These are phyloP conservation scores for Aphaenogaster ashmeadi DNA, from an alignment of 1,140 invertebrate genomes.

Conservation along the genomic window DNA sequence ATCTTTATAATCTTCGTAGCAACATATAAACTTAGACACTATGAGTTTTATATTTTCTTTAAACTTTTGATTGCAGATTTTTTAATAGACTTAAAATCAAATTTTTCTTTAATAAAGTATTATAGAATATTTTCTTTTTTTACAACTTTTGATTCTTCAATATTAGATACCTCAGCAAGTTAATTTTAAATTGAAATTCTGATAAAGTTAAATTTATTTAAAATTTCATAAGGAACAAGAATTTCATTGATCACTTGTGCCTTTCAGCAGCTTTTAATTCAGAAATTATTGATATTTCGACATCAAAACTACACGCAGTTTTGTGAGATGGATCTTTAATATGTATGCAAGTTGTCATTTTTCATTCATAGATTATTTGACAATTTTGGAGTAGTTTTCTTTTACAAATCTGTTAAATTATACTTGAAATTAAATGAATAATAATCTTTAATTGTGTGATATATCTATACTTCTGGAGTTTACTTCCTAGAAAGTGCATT, in stretches of 20 bases:
- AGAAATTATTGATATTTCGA: not conserved
- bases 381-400: not conserved
- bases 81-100: slow-evolving; percentile 4
- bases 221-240: not conserved
- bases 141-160: not conserved
- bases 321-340: not conserved
- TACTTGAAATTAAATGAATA: not conserved
- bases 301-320: not conserved
- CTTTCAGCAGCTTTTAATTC: not conserved
- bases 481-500: not conserved
- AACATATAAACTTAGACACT: not conserved
- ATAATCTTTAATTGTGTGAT: not conserved
- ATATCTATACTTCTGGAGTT: not conserved
- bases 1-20: not conserved
- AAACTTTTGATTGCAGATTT: not conserved
- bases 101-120: not conserved
- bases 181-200: not conserved
- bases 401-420: not conserved
- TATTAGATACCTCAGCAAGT: not conserved
- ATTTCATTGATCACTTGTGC: not conserved
- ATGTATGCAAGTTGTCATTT: not conserved
- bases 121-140: not conserved
- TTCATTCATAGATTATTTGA: not conserved
- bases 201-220: not conserved
- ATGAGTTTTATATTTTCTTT: slow-evolving; percentile 6